phyloP scores from a whole-genome alignment of 1,140 invertebrate species.

The Centruroides vittatus region DNA sequence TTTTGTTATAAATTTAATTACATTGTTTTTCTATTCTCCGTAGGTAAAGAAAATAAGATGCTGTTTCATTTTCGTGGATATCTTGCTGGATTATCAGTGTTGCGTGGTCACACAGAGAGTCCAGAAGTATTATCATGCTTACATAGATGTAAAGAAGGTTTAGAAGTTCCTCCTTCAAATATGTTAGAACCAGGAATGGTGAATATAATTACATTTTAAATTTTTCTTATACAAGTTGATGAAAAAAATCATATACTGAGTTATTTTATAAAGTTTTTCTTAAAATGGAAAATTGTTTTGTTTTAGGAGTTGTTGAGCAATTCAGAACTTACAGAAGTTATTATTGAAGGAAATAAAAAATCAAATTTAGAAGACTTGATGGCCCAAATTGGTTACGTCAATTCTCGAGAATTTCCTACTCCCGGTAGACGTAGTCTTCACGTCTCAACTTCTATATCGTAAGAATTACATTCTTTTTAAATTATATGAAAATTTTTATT shows the following conservation, averaged over 20 bases:
- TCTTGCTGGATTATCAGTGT: conserved; percentile 66
- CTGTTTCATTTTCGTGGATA: conserved; percentile 77
- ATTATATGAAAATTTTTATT: no score
- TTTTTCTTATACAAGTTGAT: no score
- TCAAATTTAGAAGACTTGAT: conserved; percentile 76
- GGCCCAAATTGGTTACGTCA: conserved; percentile 76
- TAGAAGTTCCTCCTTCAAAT: conserved; percentile 23
- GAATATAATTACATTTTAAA: not conserved
- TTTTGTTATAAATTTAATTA: not conserved
- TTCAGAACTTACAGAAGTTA: conserved; percentile 72
- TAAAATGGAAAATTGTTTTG: not conserved
- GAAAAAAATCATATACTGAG: no score
- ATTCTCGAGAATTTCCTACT: conserved; percentile 76
- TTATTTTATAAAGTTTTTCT: not conserved
- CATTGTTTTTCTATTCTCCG: not conserved
- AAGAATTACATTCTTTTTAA: conserved; percentile 6
- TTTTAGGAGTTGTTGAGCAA: conserved; percentile 17
- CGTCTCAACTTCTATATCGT: conserved; percentile 34
- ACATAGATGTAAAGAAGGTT: conserved; percentile 68
- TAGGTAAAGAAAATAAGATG: conserved; percentile 68
- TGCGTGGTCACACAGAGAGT: conserved; percentile 63
- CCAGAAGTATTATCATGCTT: conserved; percentile 65
- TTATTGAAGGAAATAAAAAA: conserved; percentile 75
- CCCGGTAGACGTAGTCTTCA: conserved; percentile 78
- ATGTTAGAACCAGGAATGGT: conserved; percentile 11